Evolutionary conservation across 2,797 vertebrate species (phyloP).

Genomic region (Ctenopoma multispine): DNA sequence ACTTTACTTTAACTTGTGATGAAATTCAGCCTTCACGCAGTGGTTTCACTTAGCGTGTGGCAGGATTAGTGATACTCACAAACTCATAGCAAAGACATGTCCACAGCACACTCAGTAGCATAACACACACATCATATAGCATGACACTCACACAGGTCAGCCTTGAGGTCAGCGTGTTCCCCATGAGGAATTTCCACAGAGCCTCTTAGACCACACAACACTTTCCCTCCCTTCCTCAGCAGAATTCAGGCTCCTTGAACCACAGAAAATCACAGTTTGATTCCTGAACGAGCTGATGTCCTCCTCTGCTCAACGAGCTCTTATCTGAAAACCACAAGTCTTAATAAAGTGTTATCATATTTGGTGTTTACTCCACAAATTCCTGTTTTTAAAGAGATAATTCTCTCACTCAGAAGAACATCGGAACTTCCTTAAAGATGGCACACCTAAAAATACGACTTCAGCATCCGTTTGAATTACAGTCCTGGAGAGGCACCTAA

Average conservation of each 20-base stretch:
- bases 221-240: constrained; percentile 27
- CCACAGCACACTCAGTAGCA: constrained; percentile 42
- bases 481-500: constrained; percentile 11
- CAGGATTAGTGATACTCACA: constrained; percentile 41
- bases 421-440: not conserved
- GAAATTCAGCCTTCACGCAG: not conserved
- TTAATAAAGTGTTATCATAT: not conserved
- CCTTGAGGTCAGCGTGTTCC: constrained; percentile 59
- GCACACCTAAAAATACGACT: constrained; percentile 7
- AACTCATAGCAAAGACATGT: constrained; percentile 38
- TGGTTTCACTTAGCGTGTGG: constrained; percentile 19
- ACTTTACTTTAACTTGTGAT: no score
- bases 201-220: constrained; percentile 54
- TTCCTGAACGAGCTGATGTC: not conserved
- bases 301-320: constrained; percentile 6
- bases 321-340: not conserved
- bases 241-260: constrained; percentile 33
- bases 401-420: not conserved
- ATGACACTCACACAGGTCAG: constrained; percentile 59
- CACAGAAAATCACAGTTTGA: constrained; percentile 12
- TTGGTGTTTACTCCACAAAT: not conserved
- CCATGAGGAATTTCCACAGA: constrained; percentile 65
- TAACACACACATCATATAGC: constrained; percentile 57
- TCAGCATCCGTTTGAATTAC: constrained; percentile 22
- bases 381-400: constrained; percentile 1